These are phyloP conservation scores for Pagetopsis macropterus DNA, from an alignment of 2,797 vertebrate genomes.

Conservation along the genomic window DNA sequence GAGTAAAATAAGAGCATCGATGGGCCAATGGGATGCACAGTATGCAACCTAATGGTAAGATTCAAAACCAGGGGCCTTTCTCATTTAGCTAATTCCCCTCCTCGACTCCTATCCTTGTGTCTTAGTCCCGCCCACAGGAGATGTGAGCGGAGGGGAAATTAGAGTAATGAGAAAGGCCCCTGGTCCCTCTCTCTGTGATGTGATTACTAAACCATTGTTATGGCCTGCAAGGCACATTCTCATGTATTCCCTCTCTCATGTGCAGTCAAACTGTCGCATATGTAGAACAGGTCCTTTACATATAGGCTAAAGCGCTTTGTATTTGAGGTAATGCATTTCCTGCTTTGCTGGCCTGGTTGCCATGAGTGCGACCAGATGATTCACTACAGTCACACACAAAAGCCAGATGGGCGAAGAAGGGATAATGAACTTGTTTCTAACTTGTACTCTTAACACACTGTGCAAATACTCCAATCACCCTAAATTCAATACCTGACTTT, in stretches of 20 bases:
- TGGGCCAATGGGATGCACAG: neutral
- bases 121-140: too few species aligned
- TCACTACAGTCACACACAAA: constrained; percentile 11
- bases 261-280: neutral
- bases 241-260: constrained; percentile 10
- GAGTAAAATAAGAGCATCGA: neutral
- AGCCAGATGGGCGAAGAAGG: constrained; percentile 44
- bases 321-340: constrained; percentile 14
- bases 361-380: constrained; percentile 26
- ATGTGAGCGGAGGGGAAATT: too few species aligned
- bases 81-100: too few species aligned
- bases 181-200: neutral
- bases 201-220: constrained; percentile 21
- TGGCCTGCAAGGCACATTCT: neutral
- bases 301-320: neutral
- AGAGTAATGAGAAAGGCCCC: too few species aligned
- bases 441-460: neutral
- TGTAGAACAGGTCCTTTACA: constrained; percentile 8
- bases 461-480: neutral
- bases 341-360: constrained; percentile 16
- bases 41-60: constrained; percentile 21
- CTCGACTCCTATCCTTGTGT: too few species aligned
- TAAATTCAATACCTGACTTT: too few species aligned
- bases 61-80: neutral
- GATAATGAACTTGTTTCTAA: constrained; percentile 38